Evolutionary conservation across 2,797 vertebrate species (phyloP).

Genomic region (Tragelaphus eurycerus): DNA sequence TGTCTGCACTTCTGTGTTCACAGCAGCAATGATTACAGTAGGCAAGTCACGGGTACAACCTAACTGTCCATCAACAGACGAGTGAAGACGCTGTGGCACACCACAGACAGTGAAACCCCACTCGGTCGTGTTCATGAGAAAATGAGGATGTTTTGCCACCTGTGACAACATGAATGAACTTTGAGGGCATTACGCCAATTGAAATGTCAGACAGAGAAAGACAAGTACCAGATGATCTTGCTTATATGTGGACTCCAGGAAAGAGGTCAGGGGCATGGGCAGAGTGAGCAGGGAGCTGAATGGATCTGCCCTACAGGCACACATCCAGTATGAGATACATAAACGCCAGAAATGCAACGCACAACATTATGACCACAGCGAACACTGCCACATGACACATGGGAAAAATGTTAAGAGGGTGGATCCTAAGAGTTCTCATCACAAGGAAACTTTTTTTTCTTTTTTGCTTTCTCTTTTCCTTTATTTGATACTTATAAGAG

Average conservation of each 20-base stretch:
- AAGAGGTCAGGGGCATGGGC: background rate
- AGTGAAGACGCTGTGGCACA: rapidly evolving
- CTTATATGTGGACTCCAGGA: no score
- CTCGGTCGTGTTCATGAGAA: background rate
- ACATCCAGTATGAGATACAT: background rate
- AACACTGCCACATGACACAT: background rate
- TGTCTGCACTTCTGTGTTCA: background rate
- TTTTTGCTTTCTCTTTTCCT: background rate
- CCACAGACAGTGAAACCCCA: rapidly evolving
- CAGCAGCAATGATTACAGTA: background rate
- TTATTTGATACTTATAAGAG: background rate
- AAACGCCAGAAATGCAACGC: background rate
- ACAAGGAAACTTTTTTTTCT: background rate
- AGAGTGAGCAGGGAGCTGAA: background rate
- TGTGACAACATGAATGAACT: background rate
- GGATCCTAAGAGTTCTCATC: background rate
- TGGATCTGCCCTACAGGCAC: background rate
- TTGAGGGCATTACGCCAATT: background rate
- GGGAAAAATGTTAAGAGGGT: background rate
- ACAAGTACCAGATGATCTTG: background rate
- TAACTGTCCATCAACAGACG: background rate
- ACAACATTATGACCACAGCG: no score
- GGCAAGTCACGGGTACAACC: background rate
- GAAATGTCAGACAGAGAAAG: background rate
- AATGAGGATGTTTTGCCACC: background rate